Base-by-base conservation (phyloP, 2,113 vertebrate genomes). In the Saccopteryx leptura region DNA sequence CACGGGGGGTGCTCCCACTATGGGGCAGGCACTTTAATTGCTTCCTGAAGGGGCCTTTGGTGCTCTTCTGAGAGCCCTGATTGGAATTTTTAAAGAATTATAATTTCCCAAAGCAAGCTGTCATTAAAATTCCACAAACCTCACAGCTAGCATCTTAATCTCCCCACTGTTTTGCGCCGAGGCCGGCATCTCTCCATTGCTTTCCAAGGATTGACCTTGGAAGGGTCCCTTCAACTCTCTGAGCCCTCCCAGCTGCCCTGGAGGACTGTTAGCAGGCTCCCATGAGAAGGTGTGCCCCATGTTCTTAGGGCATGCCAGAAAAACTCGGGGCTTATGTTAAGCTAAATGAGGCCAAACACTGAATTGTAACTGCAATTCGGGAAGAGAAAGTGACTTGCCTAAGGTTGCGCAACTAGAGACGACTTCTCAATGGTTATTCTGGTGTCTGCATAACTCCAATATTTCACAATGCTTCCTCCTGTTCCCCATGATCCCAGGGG, bases 81-180 rank as follows among this genome's bases (percentile, higher is more conserved):
- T 90, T 90, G 52, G 56, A 88, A 88, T 74, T 95, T 89, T 95
- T 65, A 79, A 86, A 79, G 75, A 94, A 72, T 69, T 50, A 66
- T 83, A 33, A 83, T 93, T 96, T 94, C 50, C 50, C 33, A 88
- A 75, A 96, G 48, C 54, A 54, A 87, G 61, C 19, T 76, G 39
- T 80, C 65, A 81, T 93, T 87, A 91, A 71, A 88, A 80, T 48
- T 28, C 91, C 80, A 50, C 58, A 61, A n/a, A 61, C 28, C 48
- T 93, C 79, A 26, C 65, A 61, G 18, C 58, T 1, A 33, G 81
- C 10, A 26, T 66, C 78, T 84, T 28, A 4, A 56, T 58, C 33
- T 50, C 48, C 79, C 79, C 1, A 56, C 12, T 6, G 66, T 65
- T 54, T 23, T 81, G 52, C 46, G 48, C 14, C 39, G 63, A 33